Evolutionary conservation across 2,113 vertebrate species (phyloP), one percentile per base, ranked within the genome.

Genomic region (Neodon shergylaensis): DNA sequence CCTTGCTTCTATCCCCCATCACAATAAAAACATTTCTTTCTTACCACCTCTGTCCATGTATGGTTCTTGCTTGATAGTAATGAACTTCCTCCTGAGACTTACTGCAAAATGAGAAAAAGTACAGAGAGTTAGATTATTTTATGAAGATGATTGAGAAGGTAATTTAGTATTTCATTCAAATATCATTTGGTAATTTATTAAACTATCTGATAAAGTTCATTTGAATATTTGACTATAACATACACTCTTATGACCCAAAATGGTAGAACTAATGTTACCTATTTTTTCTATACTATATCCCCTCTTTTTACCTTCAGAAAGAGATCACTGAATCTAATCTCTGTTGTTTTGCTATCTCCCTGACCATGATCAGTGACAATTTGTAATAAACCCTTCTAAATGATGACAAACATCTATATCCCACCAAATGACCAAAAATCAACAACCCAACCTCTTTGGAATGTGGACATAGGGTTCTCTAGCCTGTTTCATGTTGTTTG

Each of bases 11-110:
- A 2, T 89, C 14, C 44, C 54, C 11, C 17, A 42, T 39, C 58
- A 66, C 87, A 97, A 95, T 96, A 95, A 97, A 97, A 84, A 33
- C 1, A 63, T 65, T 81, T 39, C 86, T 1, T 47, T 22, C 17
- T 58, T 11, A 0, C 13, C 33, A 24, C 0, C 14, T 65, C 4
- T 81, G 44, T 66, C 47, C 17, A 39, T 63, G 3, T 42, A 6
- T 16, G 7, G 6, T 73, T 19, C 3, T 91, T 79, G 7, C 1
- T 68, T 65, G 2, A 5, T 54, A n/a, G 21, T 49, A 17, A 44
- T 7, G 0, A 63, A 42, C 42, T 89, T 76, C 61, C 61, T 54
- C 44, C 58, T 88, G 5, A 77, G n/a, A 54, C 33, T 52, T 49
- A 28, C 22, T 61, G 9, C 7, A 74, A 42, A 74, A 22, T 31